Evolutionary conservation across 1,140 invertebrate species (phyloP).

Genomic region (Oscheius sp.): DNA sequence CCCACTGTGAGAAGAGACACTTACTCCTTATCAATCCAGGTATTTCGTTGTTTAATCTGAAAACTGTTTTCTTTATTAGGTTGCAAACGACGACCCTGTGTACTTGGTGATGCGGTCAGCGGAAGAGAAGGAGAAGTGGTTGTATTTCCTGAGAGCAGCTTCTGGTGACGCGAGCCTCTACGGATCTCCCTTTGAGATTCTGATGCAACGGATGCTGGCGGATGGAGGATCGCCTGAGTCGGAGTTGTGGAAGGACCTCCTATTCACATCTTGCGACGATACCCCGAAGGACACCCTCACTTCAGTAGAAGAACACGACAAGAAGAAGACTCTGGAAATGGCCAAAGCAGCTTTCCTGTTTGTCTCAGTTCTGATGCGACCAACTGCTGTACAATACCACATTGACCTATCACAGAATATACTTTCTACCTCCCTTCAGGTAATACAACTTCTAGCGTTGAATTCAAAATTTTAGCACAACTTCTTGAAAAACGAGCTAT

Average conservation of each 20-base stretch:
- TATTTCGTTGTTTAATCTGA: neutral
- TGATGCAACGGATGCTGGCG: conserved; percentile 42
- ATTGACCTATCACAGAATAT: conserved; percentile 54
- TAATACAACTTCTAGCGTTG: neutral
- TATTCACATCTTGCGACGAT: conserved; percentile 42
- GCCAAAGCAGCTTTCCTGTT: conserved; percentile 45
- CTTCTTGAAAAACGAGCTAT: conserved; percentile 47
- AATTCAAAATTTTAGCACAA: conserved; percentile 5
- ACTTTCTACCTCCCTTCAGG: conserved; percentile 42
- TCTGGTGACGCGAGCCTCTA: conserved; percentile 40
- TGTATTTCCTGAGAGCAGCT: conserved; percentile 50
- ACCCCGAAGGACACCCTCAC: conserved; percentile 48
- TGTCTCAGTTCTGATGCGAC: conserved; percentile 48
- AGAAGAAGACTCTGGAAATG: conserved; percentile 51
- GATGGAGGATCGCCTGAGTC: conserved; percentile 31
- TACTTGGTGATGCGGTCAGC: conserved; percentile 46
- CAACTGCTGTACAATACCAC: conserved; percentile 51
- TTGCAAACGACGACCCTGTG: conserved; percentile 46
- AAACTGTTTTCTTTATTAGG: neutral
- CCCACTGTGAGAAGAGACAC: conserved; percentile 27
- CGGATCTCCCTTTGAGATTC: conserved; percentile 46
- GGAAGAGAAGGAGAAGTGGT: conserved; percentile 55
- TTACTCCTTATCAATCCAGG: conserved; percentile 13
- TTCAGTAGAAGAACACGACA: conserved; percentile 36
- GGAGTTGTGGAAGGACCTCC: conserved; percentile 46